These are phyloP conservation scores for Prenolepis imparis DNA, from an alignment of 2,888 invertebrate species.

Conservation along the genomic window DNA sequence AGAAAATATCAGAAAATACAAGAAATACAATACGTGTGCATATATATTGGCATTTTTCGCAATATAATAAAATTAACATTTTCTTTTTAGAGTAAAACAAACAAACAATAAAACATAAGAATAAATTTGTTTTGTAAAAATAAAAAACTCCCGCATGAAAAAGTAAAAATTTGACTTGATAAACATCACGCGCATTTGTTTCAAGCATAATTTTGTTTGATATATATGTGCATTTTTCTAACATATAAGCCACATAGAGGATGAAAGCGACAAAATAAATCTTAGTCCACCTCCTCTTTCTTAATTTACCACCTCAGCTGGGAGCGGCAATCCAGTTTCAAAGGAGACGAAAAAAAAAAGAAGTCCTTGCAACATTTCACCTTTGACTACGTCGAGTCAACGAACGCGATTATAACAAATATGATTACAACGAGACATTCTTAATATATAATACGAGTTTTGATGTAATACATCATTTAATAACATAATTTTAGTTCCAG, in stretches of 20 bases:
- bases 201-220: background rate
- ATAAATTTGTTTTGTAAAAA: background rate
- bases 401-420: background rate
- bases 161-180: slow-evolving; percentile 1
- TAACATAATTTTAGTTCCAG: slow-evolving; percentile 1
- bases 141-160: background rate
- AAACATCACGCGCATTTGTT: background rate
- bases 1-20: background rate
- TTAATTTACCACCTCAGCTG: slow-evolving; percentile 64
- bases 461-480: slow-evolving; percentile 29
- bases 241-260: background rate
- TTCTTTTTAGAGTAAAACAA: background rate
- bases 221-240: background rate
- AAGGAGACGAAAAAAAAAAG: slow-evolving; percentile 8
- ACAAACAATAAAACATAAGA: background rate
- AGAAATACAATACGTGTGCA: background rate
- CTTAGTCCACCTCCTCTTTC: slow-evolving; percentile 58
- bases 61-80: background rate
- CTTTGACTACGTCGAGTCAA: background rate
- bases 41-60: background rate
- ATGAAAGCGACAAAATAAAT: slow-evolving; percentile 63
- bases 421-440: slow-evolving; percentile 11
- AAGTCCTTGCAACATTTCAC: slow-evolving; percentile 19
- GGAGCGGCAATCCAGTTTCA: background rate
- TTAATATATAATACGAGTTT: slow-evolving; percentile 19